Conservation (phyloP, 2,113 vertebrate species). For the Cyprinodon tularosa region DNA sequence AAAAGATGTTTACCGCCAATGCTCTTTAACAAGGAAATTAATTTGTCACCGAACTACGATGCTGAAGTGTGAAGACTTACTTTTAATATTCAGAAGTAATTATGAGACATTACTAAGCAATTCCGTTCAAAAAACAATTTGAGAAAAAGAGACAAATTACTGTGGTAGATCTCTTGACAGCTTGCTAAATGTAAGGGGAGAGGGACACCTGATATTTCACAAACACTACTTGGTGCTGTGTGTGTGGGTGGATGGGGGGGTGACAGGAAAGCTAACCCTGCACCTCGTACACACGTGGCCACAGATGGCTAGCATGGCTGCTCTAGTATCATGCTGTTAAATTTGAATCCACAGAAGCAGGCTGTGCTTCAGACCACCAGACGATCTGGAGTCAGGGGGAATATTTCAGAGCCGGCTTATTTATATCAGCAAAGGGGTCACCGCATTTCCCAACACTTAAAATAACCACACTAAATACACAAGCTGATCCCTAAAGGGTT, state of each 20-base stretch:
- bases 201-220: constrained; percentile 77
- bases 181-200: constrained; percentile 78
- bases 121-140: constrained; percentile 4
- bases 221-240: constrained; percentile 75
- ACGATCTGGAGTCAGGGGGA: constrained; percentile 96
- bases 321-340: constrained; percentile 94
- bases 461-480: constrained; percentile 84
- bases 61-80: too few relatives aligned
- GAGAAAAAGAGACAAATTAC: constrained; percentile 49
- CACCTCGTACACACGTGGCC: constrained; percentile 32
- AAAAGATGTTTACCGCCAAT: neutral
- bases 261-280: constrained; percentile 69
- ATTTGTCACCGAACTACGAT: neutral
- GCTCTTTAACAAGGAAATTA: neutral
- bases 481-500: constrained; percentile 74
- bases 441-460: constrained; percentile 81
- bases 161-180: constrained; percentile 77
- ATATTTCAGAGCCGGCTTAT: constrained; percentile 95
- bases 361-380: constrained; percentile 86
- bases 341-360: constrained; percentile 87
- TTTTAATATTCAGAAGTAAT: neutral
- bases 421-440: constrained; percentile 85
- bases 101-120: too few relatives aligned
- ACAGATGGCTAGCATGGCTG: constrained; percentile 87
- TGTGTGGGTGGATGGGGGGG: constrained; percentile 24